phyloP scores from a whole-genome alignment of 35 echinoderm and acorn worm species.

The Apostichopus parvimensis region DNA sequence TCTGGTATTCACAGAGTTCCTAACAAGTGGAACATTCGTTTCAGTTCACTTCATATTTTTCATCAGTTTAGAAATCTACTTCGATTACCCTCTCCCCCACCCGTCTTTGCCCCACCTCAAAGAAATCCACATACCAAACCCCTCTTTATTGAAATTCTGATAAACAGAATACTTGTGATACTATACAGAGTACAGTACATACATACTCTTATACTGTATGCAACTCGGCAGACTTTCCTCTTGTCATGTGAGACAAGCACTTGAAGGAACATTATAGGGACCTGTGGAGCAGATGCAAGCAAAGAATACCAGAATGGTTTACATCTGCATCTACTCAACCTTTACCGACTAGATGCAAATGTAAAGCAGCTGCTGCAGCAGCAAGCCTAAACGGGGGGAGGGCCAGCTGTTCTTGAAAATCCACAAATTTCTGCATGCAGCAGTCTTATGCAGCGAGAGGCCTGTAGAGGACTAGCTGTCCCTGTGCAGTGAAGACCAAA shows the following conservation, averaged over 20 bases:
- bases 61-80: background rate
- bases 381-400: background rate
- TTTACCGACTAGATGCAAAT: constrained; percentile 5
- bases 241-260: too few species aligned
- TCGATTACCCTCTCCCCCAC: background rate
- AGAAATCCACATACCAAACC: too few species aligned
- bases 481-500: constrained; percentile 15
- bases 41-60: background rate
- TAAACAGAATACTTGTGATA: too few species aligned
- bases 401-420: background rate
- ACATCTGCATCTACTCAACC: constrained; percentile 28
- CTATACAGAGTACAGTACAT: too few species aligned
- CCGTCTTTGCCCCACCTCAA: too few species aligned
- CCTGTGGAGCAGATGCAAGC: background rate
- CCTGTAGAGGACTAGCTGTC: background rate
- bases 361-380: constrained; percentile 28
- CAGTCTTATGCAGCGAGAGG: background rate
- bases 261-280: too few species aligned
- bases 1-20: background rate
- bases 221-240: too few species aligned
- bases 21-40: background rate
- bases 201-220: too few species aligned
- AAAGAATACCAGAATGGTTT: constrained; percentile 26
- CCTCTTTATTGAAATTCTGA: too few species aligned
- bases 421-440: background rate